Evolutionary conservation across 2,888 invertebrate species (phyloP).

Genomic region (Cosmopolites sordidus): DNA sequence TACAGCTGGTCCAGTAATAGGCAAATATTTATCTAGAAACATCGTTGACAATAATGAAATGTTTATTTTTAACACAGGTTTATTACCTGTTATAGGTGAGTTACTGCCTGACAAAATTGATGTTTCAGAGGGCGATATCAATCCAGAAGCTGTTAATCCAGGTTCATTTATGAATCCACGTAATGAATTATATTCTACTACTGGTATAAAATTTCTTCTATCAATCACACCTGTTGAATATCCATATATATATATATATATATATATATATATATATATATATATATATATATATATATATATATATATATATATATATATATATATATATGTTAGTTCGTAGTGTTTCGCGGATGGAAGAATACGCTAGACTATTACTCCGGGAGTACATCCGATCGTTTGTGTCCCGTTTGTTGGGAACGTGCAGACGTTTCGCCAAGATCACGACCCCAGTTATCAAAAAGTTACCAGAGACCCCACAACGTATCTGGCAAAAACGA

Average conservation of each 20-base stretch:
- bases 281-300: not conserved
- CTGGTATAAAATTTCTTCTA: slow-evolving; percentile 11
- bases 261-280: not conserved
- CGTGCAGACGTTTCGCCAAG: no score
- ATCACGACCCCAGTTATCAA: no score
- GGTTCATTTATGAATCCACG: slow-evolving; percentile 16
- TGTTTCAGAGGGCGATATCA: not conserved
- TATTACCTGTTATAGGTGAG: slow-evolving; percentile 5
- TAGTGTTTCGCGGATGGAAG: no score
- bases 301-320: not conserved
- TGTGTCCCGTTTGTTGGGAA: no score
- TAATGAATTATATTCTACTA: slow-evolving; percentile 18
- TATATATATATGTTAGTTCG: no score
- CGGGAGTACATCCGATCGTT: no score
- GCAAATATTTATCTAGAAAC: slow-evolving; percentile 5
- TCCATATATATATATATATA: no score
- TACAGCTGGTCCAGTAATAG: not conserved
- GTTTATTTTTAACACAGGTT: no score
- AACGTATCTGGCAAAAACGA: no score
- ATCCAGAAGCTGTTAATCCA: slow-evolving; percentile 2
- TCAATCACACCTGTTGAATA: slow-evolving; percentile 3
- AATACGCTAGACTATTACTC: no score
- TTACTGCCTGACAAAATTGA: slow-evolving; percentile 6
- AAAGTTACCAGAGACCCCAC: no score
- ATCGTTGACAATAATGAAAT: no score